Evolutionary conservation across 2,888 invertebrate species (phyloP), one percentile per base, ranked within the genome.

Genomic region (Aleiodes alternator): DNA sequence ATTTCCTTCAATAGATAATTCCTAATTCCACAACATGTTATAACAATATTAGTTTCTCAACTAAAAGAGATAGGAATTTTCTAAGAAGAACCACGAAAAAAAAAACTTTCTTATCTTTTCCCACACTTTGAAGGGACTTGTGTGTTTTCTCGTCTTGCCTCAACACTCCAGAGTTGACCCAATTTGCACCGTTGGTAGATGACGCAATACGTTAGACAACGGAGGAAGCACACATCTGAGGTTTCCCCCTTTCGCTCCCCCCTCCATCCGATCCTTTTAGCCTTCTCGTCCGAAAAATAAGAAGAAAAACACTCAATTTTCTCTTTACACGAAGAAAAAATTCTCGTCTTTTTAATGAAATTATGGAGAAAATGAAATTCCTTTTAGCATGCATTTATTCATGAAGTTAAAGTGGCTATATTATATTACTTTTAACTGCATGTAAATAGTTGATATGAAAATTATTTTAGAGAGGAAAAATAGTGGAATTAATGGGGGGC

Each of bases 131-230:
- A 7, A n/a, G 59, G 29, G n/a, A 34, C 59, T 59, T 59, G 34
- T 29, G 14, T 29, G 29, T 59, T 34, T 31, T 34, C 29, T 29
- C 11, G 29, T 59, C 59, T 11, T 14, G 59, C 59, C 16, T 43
- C 43, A 43, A 43, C 43, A 59, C 59, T 59, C 59, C 59, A 59
- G 34, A 59, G 59, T 59, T 59, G 59, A 59, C 59, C 59, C n/a
- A 59, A 59, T 59, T 59, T 59, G 31, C 59, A n/a, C 34, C 34
- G 11, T 43, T 5, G n/a, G 12, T 12, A n/a, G 34, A 59, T 59
- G 59, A 59, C 59, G 59, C 59, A 59, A 59, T 59, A 31, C 59
- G 59, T 31, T 31, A 34, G 59, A 31, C 34, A 14, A 59, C 12
- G 59, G 43, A 38, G 31, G n/a, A 12, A 59, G 34, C 59, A 31